Percentiles rank a stretch among this genome's conserved stretches.
Conservation (phyloP, 2,888 invertebrate genomes). For the Coelinius sp. region DNA sequence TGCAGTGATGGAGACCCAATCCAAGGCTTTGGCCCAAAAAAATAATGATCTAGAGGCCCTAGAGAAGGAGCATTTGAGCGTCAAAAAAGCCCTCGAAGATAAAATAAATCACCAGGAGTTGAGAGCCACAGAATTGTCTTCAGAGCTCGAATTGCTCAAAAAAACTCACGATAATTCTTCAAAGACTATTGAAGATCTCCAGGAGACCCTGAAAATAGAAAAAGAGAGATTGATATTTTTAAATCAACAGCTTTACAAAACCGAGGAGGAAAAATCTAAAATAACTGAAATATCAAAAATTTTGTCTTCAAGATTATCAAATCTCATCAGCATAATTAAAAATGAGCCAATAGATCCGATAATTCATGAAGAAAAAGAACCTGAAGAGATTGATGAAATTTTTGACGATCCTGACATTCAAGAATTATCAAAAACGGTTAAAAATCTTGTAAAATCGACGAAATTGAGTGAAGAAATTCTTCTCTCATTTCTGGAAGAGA, state of each 20-base stretch:
- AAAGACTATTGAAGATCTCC: constrained; percentile 43
- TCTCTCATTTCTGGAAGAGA: constrained; percentile 38
- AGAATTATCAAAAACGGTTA: constrained; percentile 28
- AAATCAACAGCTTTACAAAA: constrained; percentile 36
- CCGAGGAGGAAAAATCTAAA: constrained; percentile 37
- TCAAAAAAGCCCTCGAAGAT: constrained; percentile 42
- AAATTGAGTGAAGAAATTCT: constrained; percentile 29
- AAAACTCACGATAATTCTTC: constrained; percentile 36
- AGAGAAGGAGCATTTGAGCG: constrained; percentile 41
- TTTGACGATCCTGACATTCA: neutral
- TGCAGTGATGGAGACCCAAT: constrained; percentile 52
- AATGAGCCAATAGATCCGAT: neutral
- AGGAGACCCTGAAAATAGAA: constrained; percentile 40
- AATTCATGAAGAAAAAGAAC: neutral
- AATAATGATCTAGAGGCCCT: constrained; percentile 42
- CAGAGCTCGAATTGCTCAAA: constrained; percentile 39
- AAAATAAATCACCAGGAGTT: constrained; percentile 32
- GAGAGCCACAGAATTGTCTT: constrained; percentile 35
- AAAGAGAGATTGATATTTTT: constrained; percentile 38
- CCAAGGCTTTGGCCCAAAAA: constrained; percentile 54
- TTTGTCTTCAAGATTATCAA: constrained; percentile 23
- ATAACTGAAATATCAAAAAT: constrained; percentile 41
- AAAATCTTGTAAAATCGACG: constrained; percentile 43
- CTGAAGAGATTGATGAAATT: constrained; percentile 25
- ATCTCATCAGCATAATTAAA: neutral